Conservation (phyloP, 2,797 vertebrate species). For the Etheostoma nigrum region DNA sequence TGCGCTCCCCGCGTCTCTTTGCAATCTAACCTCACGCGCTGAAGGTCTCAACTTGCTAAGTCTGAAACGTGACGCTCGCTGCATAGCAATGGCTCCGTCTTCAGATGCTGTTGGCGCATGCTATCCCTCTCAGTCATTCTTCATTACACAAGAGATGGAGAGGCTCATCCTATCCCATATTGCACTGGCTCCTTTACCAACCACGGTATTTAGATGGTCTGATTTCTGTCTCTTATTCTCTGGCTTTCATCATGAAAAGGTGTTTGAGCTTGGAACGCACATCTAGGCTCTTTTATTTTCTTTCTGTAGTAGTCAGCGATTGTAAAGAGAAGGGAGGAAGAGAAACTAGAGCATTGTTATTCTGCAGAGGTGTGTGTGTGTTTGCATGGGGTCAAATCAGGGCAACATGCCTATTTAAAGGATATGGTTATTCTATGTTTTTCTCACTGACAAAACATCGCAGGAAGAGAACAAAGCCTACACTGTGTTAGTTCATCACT, state of each 20-base stretch:
- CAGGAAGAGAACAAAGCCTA: neutral
- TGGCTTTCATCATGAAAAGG: conserved; percentile 64
- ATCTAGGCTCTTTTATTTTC: conserved; percentile 44
- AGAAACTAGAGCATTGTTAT: neutral
- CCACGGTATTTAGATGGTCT: conserved; percentile 62
- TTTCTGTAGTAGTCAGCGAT: conserved; percentile 40
- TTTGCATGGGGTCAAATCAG: conserved; percentile 17
- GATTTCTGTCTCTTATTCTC: conserved; percentile 39
- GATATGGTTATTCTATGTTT: conserved; percentile 7
- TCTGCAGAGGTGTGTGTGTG: conserved; percentile 25
- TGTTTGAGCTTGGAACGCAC: conserved; percentile 40
- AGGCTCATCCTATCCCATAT: conserved; percentile 77
- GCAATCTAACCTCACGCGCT: conserved; percentile 78
- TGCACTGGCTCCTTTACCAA: conserved; percentile 64
- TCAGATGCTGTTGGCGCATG: conserved; percentile 78
- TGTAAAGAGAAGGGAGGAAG: conserved; percentile 12
- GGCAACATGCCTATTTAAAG: conserved; percentile 25
- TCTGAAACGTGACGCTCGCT: conserved; percentile 73
- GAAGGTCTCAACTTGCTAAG: conserved; percentile 78
- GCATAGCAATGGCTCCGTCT: conserved; percentile 82
- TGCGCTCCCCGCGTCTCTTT: conserved; percentile 66
- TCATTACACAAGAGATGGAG: conserved; percentile 83
- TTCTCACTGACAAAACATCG: conserved; percentile 7
- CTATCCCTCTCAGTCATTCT: conserved; percentile 84
- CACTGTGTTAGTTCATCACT: conserved; percentile 1